These are phyloP conservation scores for Athripsodes cinereus DNA, from an alignment of 2,888 invertebrate genomes.

Conservation along the genomic window DNA sequence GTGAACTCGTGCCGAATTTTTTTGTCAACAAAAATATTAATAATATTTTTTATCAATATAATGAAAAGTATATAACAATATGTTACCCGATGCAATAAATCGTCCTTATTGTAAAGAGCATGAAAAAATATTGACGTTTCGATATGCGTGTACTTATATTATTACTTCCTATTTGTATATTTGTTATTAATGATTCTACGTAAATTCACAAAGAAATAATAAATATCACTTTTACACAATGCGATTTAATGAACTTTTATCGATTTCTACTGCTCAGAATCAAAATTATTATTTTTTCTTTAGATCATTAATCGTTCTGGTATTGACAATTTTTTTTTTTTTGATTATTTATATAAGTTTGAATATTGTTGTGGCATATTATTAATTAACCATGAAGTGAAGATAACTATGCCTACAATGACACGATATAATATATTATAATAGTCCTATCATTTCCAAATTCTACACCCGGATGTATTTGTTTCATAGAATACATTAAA, in stretches of 20 bases:
- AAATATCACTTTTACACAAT: background rate
- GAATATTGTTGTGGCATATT: too few species aligned
- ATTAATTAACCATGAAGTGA: too few species aligned
- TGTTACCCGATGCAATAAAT: slow-evolving; percentile 11
- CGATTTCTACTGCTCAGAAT: background rate
- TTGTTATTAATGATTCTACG: background rate
- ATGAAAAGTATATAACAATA: slow-evolving; percentile 8
- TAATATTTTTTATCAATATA: slow-evolving; percentile 3
- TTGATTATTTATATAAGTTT: too few species aligned
- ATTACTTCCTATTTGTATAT: background rate
- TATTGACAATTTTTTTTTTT: too few species aligned
- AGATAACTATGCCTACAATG: too few species aligned
- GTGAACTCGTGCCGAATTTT: background rate
- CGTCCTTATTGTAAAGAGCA: slow-evolving; percentile 4
- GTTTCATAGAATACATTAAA: too few species aligned
- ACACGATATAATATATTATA: too few species aligned
- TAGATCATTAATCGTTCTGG: too few species aligned
- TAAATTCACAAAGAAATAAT: background rate
- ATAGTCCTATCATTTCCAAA: too few species aligned
- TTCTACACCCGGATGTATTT: too few species aligned
- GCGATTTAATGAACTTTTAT: background rate
- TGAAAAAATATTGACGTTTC: background rate
- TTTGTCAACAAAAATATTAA: too few species aligned
- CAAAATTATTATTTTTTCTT: background rate
- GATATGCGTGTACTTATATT: background rate